These are phyloP conservation scores for Ephestia elutella DNA, from an alignment of 1,140 invertebrate species.

Conservation along the genomic window DNA sequence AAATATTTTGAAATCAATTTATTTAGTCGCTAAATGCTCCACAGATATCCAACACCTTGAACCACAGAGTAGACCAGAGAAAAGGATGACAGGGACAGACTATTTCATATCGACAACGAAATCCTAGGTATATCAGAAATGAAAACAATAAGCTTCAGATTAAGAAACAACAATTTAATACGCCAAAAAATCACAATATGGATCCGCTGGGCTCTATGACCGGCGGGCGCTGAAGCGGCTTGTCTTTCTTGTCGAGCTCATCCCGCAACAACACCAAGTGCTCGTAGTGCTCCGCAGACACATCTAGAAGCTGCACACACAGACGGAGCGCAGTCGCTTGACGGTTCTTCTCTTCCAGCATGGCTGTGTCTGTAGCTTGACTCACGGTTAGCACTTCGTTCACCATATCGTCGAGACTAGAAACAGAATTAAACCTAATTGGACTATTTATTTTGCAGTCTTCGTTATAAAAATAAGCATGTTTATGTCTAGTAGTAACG, in stretches of 20 bases:
- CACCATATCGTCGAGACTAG: conserved; percentile 56
- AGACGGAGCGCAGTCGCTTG: conserved; percentile 40
- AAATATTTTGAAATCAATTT: too few species aligned
- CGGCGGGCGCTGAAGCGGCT: conserved; percentile 37
- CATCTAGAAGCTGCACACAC: conserved; percentile 49
- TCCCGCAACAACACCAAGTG: conserved; percentile 46
- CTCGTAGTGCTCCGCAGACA: conserved; percentile 56
- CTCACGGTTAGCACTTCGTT: conserved; percentile 43
- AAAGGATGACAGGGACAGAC: neutral
- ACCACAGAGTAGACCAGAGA: neutral
- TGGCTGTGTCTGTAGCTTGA: conserved; percentile 41
- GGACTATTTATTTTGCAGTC: too few species aligned
- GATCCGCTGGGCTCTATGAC: conserved; percentile 40
- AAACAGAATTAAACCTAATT: conserved; percentile 2
- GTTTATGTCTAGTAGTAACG: too few species aligned
- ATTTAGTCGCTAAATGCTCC: too few species aligned
- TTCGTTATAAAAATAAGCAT: too few species aligned
- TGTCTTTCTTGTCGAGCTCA: conserved; percentile 40
- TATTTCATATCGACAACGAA: too few species aligned
- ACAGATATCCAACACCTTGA: neutral
- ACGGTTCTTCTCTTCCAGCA: conserved; percentile 42
- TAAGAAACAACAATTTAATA: conserved; percentile 16
- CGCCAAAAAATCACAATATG: conserved; percentile 1
- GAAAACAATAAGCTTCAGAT: too few species aligned
- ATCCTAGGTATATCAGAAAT: too few species aligned